Base-by-base conservation (phyloP, 2,888 invertebrate species). In the Drosophila pegasa region DNA sequence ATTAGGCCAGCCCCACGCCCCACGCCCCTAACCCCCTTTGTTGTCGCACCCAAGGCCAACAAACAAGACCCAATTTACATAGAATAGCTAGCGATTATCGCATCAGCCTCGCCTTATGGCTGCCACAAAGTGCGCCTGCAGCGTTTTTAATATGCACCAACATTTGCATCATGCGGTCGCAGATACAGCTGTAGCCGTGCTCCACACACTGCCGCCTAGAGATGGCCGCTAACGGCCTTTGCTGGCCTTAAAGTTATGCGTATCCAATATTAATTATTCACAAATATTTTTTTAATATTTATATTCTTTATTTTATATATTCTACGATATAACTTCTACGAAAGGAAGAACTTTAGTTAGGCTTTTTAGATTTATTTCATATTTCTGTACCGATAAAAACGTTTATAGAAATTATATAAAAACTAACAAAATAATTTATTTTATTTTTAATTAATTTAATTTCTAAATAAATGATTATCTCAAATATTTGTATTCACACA, bases 1-100 rank as follows among this genome's bases (percentile, higher is more conserved):
- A 65, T 73, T 78, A 65, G 64, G 38, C 43, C 20, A 70, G 43
- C 12, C 6, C n/a, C 52, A 55, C 58, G 40, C 66, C 58, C 66
- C 29, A 25, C 16, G 27, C 27, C 45, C 29, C 8, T 5, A 40
- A 27, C 50, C 45, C 33, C 50, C 45, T 37, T 64, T 57, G 61
- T 69, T 62, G 55, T 33, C 33, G 31, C 55, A 22, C 50, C 70
- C 65, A 83, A 71, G 47, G 68, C 61, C 57, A 58, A 69, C 54
- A 64, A 63, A 63, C 52, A 43, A 70, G 78, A 73, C 66, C 56
- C 73, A 75, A 87, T 83, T 85, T 83, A 78, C 86, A 85, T 78
- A 75, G 78, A 83, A 87, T 78, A 87, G 61, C 71, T 74, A 41
- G 56, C 76, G 85, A 87, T 87, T 81, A 83, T 81, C 79, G 74